Percentiles rank a stretch among this genome's conserved stretches.
These are phyloP conservation scores for Ispidina picta DNA, from an alignment of 2,797 vertebrate species.

Conservation along the genomic window DNA sequence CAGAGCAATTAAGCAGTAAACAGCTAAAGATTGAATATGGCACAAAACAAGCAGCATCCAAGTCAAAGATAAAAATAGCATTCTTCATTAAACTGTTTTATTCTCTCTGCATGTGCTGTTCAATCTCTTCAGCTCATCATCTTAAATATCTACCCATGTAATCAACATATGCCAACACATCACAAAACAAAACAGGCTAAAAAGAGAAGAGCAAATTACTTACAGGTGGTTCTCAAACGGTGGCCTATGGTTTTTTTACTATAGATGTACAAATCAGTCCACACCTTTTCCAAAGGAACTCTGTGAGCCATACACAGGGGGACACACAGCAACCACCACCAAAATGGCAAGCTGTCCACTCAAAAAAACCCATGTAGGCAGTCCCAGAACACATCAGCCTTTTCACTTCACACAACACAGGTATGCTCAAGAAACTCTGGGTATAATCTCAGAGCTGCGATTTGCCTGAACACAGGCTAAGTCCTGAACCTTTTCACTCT, in stretches of 20 bases:
- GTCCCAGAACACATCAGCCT: neutral
- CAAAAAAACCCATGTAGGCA: neutral
- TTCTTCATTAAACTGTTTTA: neutral
- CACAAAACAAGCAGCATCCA: neutral
- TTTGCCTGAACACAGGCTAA: neutral
- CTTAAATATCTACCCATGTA: neutral
- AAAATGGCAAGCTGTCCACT: neutral
- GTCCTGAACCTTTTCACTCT: neutral
- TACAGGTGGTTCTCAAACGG: slow-evolving; percentile 43
- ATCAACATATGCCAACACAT: slow-evolving; percentile 23
- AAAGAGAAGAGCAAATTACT: slow-evolving; percentile 27
- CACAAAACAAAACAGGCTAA: slow-evolving; percentile 7
- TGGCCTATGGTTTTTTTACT: neutral
- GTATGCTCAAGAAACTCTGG: neutral
- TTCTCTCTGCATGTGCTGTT: neutral
- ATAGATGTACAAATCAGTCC: neutral
- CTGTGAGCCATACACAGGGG: neutral
- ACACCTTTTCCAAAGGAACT: neutral
- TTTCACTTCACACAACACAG: neutral
- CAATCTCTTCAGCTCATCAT: neutral
- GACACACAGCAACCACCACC: neutral
- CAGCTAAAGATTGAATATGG: neutral
- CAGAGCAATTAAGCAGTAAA: neutral
- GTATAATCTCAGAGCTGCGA: neutral
- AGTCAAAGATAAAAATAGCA: neutral